Percentiles rank a stretch among this genome's conserved stretches.
phyloP scores from a whole-genome alignment of 35 echinoderm and acorn worm genomes.

The Apostichopus japonicus region DNA sequence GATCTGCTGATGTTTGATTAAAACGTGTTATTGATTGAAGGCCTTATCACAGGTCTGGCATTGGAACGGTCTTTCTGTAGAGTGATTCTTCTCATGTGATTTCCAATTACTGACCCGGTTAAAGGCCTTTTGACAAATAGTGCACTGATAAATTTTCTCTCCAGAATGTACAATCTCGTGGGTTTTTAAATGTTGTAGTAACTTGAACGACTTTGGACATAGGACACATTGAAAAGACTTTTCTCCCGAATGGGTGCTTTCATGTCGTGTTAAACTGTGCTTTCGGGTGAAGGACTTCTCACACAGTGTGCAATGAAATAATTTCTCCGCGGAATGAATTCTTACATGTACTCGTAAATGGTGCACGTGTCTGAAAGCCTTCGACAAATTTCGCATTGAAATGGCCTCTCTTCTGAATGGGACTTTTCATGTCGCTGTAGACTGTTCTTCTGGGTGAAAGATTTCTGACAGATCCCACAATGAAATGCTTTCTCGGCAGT shows the following conservation, averaged over 20 bases:
- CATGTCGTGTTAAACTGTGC: conserved; percentile 46
- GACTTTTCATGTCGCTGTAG: conserved; percentile 30
- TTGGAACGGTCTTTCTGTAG: conserved; percentile 41
- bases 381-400: conserved; percentile 31
- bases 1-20: conserved; percentile 42
- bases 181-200: not conserved
- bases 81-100: not conserved
- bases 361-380: conserved; percentile 42
- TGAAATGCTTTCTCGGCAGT: conserved; percentile 30
- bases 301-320: conserved; percentile 45
- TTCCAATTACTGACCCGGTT: not conserved
- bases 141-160: conserved; percentile 2
- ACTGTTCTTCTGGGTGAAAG: conserved; percentile 25
- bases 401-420: conserved; percentile 36
- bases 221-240: conserved; percentile 49
- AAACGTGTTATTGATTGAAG: conserved; percentile 35
- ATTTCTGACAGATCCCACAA: conserved; percentile 54
- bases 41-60: conserved; percentile 49
- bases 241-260: conserved; percentile 39
- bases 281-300: conserved; percentile 51
- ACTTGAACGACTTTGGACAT: conserved; percentile 50
- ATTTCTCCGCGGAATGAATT: conserved; percentile 41
- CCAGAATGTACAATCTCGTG: conserved; percentile 2
- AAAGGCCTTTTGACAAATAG: not conserved
- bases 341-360: conserved; percentile 42